phyloP scores from a whole-genome alignment of 1,140 invertebrate genomes.

The Scaptomyza graminum region DNA sequence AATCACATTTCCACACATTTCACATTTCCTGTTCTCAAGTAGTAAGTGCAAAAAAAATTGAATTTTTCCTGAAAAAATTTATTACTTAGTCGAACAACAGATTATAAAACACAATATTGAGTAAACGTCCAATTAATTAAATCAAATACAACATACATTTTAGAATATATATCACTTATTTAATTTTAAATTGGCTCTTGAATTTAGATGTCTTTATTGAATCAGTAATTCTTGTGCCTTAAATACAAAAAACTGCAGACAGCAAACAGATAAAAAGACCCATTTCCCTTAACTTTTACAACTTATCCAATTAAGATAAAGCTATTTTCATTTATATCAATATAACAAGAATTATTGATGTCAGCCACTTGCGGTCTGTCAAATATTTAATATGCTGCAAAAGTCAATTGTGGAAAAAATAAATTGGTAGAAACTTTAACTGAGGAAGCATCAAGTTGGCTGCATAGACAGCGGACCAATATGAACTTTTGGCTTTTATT shows the following conservation, averaged over 20 bases:
- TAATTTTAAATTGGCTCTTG: no score
- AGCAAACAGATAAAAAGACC: background rate
- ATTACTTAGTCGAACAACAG: no score
- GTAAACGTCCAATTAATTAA: no score
- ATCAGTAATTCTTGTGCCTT: no score
- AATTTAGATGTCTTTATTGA: no score
- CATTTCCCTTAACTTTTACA: background rate
- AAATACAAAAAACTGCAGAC: background rate
- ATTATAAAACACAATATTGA: no score
- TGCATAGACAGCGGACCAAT: slow-evolving; percentile 5
- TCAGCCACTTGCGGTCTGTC: slow-evolving; percentile 12
- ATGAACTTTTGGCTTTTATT: slow-evolving; percentile 50
- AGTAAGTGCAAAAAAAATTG: background rate
- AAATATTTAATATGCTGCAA: slow-evolving; percentile 19
- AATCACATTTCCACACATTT: no score
- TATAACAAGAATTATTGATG: slow-evolving; percentile 7
- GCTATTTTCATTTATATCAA: slow-evolving; percentile 12
- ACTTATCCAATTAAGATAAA: slow-evolving; percentile 4
- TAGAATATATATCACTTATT: no score
- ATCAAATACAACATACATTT: no score
- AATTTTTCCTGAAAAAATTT: no score
- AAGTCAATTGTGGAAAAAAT: background rate
- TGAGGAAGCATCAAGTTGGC: slow-evolving; percentile 16
- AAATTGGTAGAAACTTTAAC: slow-evolving; percentile 7
- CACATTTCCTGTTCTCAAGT: no score